A percentile compares a stretch with the other conserved stretches of the same genome.
These are phyloP conservation scores for Zygogramma bicolorata DNA, from an alignment of 2,888 invertebrate genomes.

Conservation along the genomic window DNA sequence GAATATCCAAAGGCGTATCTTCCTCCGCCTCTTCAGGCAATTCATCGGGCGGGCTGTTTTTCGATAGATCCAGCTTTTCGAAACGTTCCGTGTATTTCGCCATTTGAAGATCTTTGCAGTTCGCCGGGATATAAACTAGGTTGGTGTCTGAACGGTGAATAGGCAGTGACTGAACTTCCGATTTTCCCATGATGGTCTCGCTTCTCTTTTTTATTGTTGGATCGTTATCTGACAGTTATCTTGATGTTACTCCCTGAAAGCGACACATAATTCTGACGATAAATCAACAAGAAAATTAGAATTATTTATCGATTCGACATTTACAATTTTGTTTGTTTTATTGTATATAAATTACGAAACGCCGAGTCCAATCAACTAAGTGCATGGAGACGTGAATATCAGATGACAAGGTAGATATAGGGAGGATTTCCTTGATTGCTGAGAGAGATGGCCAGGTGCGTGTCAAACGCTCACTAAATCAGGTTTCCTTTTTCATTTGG, in stretches of 20 bases:
- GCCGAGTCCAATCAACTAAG: background rate
- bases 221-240: conserved; percentile 25
- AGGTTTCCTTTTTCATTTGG: too few species aligned
- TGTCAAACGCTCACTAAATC: background rate
- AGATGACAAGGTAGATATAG: background rate
- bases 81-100: conserved; percentile 36
- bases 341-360: background rate
- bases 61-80: conserved; percentile 22
- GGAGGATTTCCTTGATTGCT: background rate
- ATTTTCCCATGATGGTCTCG: conserved; percentile 53
- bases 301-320: background rate
- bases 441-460: background rate
- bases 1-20: conserved; percentile 17
- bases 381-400: background rate
- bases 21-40: conserved; percentile 4
- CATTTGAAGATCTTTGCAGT: conserved; percentile 39
- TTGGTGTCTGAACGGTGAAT: conserved; percentile 50
- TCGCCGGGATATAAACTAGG: conserved; percentile 45
- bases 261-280: background rate
- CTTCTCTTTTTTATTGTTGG: conserved; percentile 12
- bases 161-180: conserved; percentile 56
- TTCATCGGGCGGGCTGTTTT: background rate
- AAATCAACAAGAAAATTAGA: background rate
- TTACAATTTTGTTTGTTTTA: background rate
- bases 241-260: conserved; percentile 22